A percentile compares a stretch with the other conserved stretches of the same genome.
Conservation (phyloP, 23 tunicate species). For the Oikopleura albicans region DNA sequence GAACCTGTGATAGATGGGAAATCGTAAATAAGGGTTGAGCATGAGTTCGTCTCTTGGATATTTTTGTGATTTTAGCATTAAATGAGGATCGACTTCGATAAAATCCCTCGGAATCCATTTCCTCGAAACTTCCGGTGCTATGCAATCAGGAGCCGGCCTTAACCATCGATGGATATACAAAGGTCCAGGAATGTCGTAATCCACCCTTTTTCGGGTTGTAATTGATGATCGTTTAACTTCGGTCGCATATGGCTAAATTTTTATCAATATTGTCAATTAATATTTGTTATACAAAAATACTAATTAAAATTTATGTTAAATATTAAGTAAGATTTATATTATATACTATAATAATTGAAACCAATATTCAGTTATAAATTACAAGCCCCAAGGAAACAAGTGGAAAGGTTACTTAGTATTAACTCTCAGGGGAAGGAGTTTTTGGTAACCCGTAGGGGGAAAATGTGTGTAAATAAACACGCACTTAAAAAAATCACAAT, state of each 20-base stretch:
- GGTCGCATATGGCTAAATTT: neutral
- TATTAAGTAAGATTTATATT: no score
- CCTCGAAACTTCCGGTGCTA: neutral
- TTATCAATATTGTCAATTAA: no score
- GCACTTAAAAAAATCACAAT: no score
- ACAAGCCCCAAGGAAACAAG: no score
- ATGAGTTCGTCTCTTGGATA: conserved; percentile 12
- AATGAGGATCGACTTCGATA: conserved; percentile 5
- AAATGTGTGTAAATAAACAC: no score
- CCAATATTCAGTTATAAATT: no score
- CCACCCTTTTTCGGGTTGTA: conserved; percentile 1
- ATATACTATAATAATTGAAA: no score
- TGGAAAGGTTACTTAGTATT: no score
- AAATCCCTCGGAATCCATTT: conserved; percentile 4
- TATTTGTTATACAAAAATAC: no score
- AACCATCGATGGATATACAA: conserved; percentile 4
- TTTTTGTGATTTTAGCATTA: neutral
- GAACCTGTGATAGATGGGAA: conserved; percentile 15
- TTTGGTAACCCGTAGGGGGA: no score
- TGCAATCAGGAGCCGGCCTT: neutral
- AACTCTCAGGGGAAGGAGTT: no score
- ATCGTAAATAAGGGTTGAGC: conserved; percentile 9
- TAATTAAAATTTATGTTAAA: no score
- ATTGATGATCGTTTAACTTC: neutral
- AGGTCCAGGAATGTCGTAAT: conserved; percentile 8